A percentile compares a stretch with the other conserved stretches of the same genome.
Conservation (phyloP, 2,797 vertebrate genomes). For the Anniella stebbinsi region DNA sequence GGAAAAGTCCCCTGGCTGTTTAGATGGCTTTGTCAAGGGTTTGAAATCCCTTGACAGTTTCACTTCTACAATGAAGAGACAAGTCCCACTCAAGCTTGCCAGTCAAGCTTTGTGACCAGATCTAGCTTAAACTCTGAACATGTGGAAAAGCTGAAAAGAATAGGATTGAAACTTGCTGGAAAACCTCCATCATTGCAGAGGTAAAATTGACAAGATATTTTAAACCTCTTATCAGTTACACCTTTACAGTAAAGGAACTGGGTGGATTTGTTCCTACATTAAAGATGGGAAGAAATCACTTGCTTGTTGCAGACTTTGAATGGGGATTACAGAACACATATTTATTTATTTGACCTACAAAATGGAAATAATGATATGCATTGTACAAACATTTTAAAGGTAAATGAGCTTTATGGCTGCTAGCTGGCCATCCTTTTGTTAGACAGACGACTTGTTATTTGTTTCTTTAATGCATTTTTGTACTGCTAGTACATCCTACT, state of each 20-base stretch:
- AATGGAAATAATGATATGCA: background rate
- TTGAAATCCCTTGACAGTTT: background rate
- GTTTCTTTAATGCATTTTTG: too few species aligned
- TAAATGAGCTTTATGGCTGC: background rate
- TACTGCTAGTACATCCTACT: too few species aligned
- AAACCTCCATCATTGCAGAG: background rate
- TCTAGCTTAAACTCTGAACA: background rate
- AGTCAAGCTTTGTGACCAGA: background rate
- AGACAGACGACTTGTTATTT: too few species aligned
- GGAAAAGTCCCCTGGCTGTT: background rate
- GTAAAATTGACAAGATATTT: background rate
- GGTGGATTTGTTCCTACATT: background rate
- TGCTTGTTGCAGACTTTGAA: background rate
- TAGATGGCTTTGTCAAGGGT: background rate
- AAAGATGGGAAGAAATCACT: background rate
- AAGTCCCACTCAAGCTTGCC: background rate
- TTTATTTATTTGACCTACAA: background rate
- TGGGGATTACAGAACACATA: background rate
- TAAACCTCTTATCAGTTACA: background rate
- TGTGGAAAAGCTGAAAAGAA: background rate
- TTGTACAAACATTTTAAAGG: background rate
- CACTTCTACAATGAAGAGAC: background rate
- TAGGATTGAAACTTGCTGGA: background rate
- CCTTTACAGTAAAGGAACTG: background rate
- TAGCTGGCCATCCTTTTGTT: too few species aligned